Conservation (phyloP, 2,888 invertebrate species). For the Hermaeophaga mercurialis region DNA sequence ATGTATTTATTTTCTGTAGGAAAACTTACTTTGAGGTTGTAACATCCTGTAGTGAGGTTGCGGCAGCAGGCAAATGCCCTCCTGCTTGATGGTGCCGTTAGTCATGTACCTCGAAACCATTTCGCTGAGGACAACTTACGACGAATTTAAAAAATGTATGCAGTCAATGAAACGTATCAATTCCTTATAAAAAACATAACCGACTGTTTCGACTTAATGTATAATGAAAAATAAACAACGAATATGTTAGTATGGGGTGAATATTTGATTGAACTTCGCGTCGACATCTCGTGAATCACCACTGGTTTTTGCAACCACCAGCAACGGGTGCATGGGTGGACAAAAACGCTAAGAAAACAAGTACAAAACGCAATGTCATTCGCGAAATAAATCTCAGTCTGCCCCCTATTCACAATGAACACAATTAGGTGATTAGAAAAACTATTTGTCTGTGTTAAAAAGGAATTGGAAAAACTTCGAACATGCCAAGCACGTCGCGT, state of each 20-base stretch:
- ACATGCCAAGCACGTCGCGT: constrained; percentile 51
- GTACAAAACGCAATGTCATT: constrained; percentile 45
- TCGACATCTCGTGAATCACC: constrained; percentile 39
- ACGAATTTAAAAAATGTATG: constrained; percentile 10
- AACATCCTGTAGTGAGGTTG: constrained; percentile 55
- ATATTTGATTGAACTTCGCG: constrained; percentile 22
- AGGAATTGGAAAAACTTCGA: constrained; percentile 36
- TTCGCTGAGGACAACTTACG: constrained; percentile 14
- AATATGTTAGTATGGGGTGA: constrained; percentile 14
- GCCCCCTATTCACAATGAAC: constrained; percentile 36
- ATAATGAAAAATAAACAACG: constrained; percentile 11
- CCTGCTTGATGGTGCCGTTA: constrained; percentile 56
- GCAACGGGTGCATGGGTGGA: constrained; percentile 16
- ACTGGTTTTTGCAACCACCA: constrained; percentile 39
- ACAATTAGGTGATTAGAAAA: constrained; percentile 40
- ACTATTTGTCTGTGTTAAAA: constrained; percentile 25
- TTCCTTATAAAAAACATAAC: constrained; percentile 23
- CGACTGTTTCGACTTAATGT: constrained; percentile 1
- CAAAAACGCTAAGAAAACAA: constrained; percentile 26
- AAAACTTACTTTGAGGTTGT: constrained; percentile 46
- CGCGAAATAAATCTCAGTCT: constrained; percentile 30
- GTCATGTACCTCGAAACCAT: constrained; percentile 57
- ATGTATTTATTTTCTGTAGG: constrained; percentile 11
- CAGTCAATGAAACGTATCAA: constrained; percentile 23
- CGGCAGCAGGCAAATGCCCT: constrained; percentile 54